Percentiles rank a stretch among this genome's conserved stretches.
These are phyloP conservation scores for Heteropelma amictum DNA, from an alignment of 2,888 invertebrate genomes.

Conservation along the genomic window DNA sequence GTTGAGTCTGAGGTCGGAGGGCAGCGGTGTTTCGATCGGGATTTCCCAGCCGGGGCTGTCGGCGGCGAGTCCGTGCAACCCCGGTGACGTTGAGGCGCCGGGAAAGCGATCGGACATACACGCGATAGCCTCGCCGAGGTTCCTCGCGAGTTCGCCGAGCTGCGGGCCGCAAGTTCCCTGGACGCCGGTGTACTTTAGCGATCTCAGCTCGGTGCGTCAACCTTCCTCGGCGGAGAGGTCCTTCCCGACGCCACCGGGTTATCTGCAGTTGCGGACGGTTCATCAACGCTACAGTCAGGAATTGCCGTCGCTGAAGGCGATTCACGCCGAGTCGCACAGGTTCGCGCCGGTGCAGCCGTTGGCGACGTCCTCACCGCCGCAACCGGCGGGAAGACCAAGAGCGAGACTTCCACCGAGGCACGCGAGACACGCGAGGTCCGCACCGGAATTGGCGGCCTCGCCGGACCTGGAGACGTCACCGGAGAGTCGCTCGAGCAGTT, in stretches of 20 bases:
- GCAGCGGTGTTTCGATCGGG: conserved; percentile 79
- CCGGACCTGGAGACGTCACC: conserved; percentile 86
- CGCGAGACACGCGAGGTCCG: conserved; percentile 83
- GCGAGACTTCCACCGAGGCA: conserved; percentile 84
- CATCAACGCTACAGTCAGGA: conserved; percentile 86
- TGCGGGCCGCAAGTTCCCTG: conserved; percentile 82
- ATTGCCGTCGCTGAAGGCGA: conserved; percentile 84
- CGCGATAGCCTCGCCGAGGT: conserved; percentile 70
- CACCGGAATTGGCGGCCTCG: conserved; percentile 83
- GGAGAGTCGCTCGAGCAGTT: conserved; percentile 92
- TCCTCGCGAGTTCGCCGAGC: conserved; percentile 79
- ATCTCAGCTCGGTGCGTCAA: conserved; percentile 91
- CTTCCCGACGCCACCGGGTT: conserved; percentile 87
- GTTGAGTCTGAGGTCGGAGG: conserved; percentile 84
- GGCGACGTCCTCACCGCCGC: conserved; percentile 82
- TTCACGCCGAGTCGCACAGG: conserved; percentile 84
- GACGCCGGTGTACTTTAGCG: conserved; percentile 87
- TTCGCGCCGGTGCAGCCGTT: conserved; percentile 83
- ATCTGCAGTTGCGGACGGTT: conserved; percentile 82
- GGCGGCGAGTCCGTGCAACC: not conserved
- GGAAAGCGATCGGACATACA: conserved; percentile 64
- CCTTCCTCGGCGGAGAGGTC: conserved; percentile 90
- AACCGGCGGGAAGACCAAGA: conserved; percentile 80
- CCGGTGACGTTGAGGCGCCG: conserved; percentile 47
- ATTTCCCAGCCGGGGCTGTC: conserved; percentile 47